phyloP scores from a whole-genome alignment of 2,797 vertebrate species.

The Hybognathus amarus region DNA sequence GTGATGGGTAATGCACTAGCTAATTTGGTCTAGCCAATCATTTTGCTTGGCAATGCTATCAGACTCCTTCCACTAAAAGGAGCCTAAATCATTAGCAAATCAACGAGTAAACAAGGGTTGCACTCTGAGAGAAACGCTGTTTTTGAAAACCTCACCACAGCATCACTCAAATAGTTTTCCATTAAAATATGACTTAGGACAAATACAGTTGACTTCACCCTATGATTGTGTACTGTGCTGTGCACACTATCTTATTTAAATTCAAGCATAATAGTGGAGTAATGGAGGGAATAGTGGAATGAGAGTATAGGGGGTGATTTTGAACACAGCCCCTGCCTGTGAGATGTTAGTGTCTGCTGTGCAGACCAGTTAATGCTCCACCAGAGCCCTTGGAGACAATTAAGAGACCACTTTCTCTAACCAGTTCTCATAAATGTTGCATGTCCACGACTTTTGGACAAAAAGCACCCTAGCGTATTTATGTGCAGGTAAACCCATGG shows the following conservation, averaged over 20 bases:
- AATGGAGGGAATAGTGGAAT: too few relatives aligned
- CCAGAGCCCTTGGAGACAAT: not conserved
- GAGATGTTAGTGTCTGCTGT: not conserved
- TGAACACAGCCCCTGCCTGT: not conserved
- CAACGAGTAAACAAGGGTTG: not conserved
- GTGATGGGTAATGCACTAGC: not conserved
- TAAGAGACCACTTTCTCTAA: not conserved
- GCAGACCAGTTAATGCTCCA: not conserved
- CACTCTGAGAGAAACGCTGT: not conserved
- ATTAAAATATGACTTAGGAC: not conserved
- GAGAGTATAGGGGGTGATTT: too few relatives aligned
- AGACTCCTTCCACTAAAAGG: not conserved
- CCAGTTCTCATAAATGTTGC: not conserved
- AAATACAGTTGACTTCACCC: not conserved
- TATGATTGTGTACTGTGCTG: not conserved
- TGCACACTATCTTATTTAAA: too few relatives aligned
- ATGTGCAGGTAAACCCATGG: not conserved
- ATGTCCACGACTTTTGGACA: not conserved
- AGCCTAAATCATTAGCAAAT: not conserved
- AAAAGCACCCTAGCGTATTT: not conserved
- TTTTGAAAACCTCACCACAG: not conserved
- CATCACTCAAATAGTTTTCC: not conserved
- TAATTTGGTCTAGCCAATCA: not conserved
- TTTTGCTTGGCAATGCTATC: not conserved
- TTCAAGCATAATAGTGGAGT: too few relatives aligned